These are phyloP conservation scores for Pyrrhia umbra DNA, from an alignment of 2,888 invertebrate species.

Conservation along the genomic window DNA sequence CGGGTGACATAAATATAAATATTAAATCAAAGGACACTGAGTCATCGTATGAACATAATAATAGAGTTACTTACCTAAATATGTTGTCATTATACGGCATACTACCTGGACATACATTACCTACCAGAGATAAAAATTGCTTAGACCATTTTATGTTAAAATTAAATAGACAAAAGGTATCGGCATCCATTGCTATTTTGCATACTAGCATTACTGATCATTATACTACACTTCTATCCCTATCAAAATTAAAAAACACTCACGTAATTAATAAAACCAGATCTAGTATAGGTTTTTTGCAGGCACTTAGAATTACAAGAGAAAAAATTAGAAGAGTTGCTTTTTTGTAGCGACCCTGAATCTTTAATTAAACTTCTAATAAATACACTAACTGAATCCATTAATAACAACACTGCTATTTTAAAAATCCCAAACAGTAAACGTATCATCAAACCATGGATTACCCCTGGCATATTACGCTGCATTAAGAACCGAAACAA, in stretches of 20 bases:
- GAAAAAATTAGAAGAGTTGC: neutral
- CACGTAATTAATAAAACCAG: slow-evolving; percentile 4
- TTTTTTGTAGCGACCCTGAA: slow-evolving; percentile 12
- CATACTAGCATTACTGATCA: slow-evolving; percentile 41
- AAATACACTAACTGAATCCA: neutral
- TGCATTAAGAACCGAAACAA: no score
- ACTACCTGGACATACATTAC: slow-evolving; percentile 52
- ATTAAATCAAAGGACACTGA: slow-evolving; percentile 32
- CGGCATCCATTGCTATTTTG: slow-evolving; percentile 27
- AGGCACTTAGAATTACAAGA: slow-evolving; percentile 12
- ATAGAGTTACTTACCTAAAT: slow-evolving; percentile 50
- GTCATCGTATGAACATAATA: slow-evolving; percentile 40
- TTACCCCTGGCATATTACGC: no score
- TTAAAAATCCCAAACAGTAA: no score
- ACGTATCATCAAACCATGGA: no score
- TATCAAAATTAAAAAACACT: slow-evolving; percentile 17
- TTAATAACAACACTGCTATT: neutral
- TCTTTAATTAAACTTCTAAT: neutral
- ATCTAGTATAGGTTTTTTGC: slow-evolving; percentile 22
- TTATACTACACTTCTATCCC: slow-evolving; percentile 6
- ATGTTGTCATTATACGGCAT: slow-evolving; percentile 48
- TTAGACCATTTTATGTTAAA: slow-evolving; percentile 52
- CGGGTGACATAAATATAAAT: no score
- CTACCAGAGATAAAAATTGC: slow-evolving; percentile 55
- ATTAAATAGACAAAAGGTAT: slow-evolving; percentile 23